Evolutionary conservation across 2,888 invertebrate species (phyloP), one percentile per base, ranked within the genome.

Genomic region (Camptogramma bilineatum): DNA sequence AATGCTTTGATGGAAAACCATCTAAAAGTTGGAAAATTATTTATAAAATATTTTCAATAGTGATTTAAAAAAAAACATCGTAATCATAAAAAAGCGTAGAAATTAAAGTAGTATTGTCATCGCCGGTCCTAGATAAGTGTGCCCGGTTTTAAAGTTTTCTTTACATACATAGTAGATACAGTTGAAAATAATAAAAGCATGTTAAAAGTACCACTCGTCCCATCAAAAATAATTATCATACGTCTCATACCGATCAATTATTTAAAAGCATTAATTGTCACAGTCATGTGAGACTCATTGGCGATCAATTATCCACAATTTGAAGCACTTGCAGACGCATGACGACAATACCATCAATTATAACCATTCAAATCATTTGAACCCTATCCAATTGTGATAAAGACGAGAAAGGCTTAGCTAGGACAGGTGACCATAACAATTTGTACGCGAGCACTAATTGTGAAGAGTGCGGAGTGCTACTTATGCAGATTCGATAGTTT

Each of bases 281-380:
- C 81, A 80, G 79, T 80, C 83, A 83, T 75, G 79, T 82, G 81
- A 83, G 81, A 79, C 80, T 85, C 83, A 87, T 88, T 86, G 85
- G 78, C 76, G 84, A 90, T 86, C 89, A 91, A 90, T 91, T 90
- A 90, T 84, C 82, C 77, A 77, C 85, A 87, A 90, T 91, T 91
- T 83, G 85, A 87, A 81, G 78, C 88, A 90, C 86, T 88, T 84
- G 84, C 79, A 76, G 74, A 83, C 79, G 75, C 77, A 84, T 87
- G 86, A 84, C 83, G 80, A 56, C 52, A 56, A 62, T 44, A 62
- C 24, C 8, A 44, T 16, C 46, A 44, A 57, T 58, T 55, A 58
- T 24, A 24, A 28, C 46, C 34, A n/a, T 2, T 47, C 24, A 59
- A 44, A 18, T 18, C 7, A 48, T 10, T 13, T 21, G 16, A 51